A percentile compares a stretch with the other conserved stretches of the same genome.
Evolutionary conservation across 2,113 vertebrate species (phyloP).

Genomic region (Lophius piscatorius): DNA sequence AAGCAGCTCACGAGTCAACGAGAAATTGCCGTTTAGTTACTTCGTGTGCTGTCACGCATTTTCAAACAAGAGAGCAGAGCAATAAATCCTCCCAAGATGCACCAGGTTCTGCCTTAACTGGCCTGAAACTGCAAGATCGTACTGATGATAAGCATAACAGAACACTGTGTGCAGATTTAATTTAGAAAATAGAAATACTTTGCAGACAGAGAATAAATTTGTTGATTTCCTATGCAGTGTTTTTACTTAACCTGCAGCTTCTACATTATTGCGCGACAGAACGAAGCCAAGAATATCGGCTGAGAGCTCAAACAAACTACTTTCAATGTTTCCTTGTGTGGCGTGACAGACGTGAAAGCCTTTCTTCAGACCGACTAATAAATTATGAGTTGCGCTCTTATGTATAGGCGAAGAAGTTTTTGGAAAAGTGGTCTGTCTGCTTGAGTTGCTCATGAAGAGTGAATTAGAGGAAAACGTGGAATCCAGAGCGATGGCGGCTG

Average conservation of each 20-base stretch:
- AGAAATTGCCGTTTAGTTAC: conserved; percentile 19
- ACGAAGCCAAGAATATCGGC: conserved; percentile 26
- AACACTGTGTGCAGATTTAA: conserved; percentile 26
- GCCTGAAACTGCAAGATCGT: conserved; percentile 20
- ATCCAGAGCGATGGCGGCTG: too few relatives aligned
- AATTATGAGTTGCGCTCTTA: conserved; percentile 47
- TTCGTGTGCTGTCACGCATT: conserved; percentile 18
- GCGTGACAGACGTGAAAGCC: conserved; percentile 40
- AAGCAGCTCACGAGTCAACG: conserved; percentile 14
- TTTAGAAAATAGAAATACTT: conserved; percentile 23
- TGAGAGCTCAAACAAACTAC: conserved; percentile 53
- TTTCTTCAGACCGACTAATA: conserved; percentile 45
- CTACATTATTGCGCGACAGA: conserved; percentile 26
- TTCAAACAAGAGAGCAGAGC: conserved; percentile 30
- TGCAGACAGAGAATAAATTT: conserved; percentile 9
- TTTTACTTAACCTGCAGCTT: conserved; percentile 42
- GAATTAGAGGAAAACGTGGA: conserved; percentile 43
- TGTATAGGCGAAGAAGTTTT: conserved; percentile 26
- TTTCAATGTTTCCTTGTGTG: conserved; percentile 44
- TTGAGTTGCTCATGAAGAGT: conserved; percentile 31
- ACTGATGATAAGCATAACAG: conserved; percentile 27
- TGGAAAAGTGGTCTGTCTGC: conserved; percentile 14
- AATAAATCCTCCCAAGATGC: conserved; percentile 25
- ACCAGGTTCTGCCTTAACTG: conserved; percentile 22
- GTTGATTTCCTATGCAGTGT: conserved; percentile 33